These are phyloP conservation scores for Drosophila lacertosa DNA, from an alignment of 1,140 invertebrate species.

Conservation along the genomic window DNA sequence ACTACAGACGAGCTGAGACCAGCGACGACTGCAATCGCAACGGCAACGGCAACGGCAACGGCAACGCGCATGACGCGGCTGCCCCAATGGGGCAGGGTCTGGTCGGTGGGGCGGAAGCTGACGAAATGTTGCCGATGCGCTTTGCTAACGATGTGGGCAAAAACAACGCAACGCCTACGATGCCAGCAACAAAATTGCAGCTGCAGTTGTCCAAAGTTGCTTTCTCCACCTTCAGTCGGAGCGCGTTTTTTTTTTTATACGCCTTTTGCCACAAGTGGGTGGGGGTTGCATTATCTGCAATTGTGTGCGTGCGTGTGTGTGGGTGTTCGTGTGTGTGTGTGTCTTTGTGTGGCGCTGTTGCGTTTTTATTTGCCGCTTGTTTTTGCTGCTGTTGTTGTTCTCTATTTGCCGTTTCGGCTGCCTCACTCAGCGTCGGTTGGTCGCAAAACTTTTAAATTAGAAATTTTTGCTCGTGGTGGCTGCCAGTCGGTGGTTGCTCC, in stretches of 20 bases:
- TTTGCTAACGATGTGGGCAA: constrained; percentile 81
- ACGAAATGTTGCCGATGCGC: constrained; percentile 82
- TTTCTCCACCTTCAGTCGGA: constrained; percentile 52
- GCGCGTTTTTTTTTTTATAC: constrained; percentile 22
- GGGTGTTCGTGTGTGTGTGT: constrained; percentile 24
- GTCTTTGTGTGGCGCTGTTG: constrained; percentile 43
- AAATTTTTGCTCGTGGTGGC: constrained; percentile 74
- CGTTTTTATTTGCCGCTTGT: constrained; percentile 70
- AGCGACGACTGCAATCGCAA: constrained; percentile 28
- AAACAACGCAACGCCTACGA: constrained; percentile 74
- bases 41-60: constrained; percentile 53
- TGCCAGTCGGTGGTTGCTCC: constrained; percentile 3
- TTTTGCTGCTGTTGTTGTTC: constrained; percentile 51
- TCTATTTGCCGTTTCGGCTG: constrained; percentile 74
- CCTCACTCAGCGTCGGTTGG: constrained; percentile 65
- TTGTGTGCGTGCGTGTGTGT: constrained; percentile 31
- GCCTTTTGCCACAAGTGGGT: constrained; percentile 44
- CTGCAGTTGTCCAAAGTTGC: constrained; percentile 54
- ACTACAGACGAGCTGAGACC: constrained; percentile 44
- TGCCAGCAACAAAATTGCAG: constrained; percentile 61
- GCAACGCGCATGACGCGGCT: constrained; percentile 78
- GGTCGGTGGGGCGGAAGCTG: constrained; percentile 68
- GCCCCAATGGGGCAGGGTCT: constrained; percentile 65
- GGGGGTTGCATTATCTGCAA: constrained; percentile 76
- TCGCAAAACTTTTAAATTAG: constrained; percentile 82